Percentiles rank a stretch among this genome's conserved stretches.
phyloP scores from a whole-genome alignment of 2,797 vertebrate genomes.

The Phoebastria nigripes region DNA sequence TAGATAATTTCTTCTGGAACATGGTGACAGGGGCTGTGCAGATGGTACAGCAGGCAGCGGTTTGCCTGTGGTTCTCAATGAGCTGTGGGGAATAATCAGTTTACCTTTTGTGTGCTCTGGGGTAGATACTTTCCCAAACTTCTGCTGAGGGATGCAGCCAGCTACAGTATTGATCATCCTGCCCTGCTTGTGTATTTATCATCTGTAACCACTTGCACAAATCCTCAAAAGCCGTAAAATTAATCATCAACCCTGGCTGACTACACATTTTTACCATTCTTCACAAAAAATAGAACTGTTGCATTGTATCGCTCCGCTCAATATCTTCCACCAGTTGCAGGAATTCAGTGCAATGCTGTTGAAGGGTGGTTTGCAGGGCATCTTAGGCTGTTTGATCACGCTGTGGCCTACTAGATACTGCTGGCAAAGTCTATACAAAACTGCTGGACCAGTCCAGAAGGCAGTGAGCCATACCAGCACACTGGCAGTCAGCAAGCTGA shows the following conservation, averaged over 20 bases:
- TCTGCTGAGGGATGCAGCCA: background rate
- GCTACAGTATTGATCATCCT: background rate
- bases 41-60: background rate
- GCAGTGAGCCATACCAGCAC: background rate
- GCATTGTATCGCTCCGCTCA: background rate
- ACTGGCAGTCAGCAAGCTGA: background rate
- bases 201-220: background rate
- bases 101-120: background rate
- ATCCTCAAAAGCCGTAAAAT: background rate
- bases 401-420: background rate
- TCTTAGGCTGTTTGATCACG: background rate
- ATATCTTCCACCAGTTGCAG: background rate
- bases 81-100: background rate
- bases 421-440: background rate
- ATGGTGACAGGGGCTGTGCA: background rate
- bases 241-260: background rate
- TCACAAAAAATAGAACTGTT: background rate
- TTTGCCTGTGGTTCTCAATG: background rate
- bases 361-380: background rate
- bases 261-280: background rate
- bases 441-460: background rate
- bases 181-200: background rate
- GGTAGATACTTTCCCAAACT: background rate
- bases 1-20: background rate
- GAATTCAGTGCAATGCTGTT: background rate